Evolutionary conservation across 2,113 vertebrate genomes (phyloP), one percentile per base, ranked within the genome.

Genomic region (Syrrhaptes paradoxus): DNA sequence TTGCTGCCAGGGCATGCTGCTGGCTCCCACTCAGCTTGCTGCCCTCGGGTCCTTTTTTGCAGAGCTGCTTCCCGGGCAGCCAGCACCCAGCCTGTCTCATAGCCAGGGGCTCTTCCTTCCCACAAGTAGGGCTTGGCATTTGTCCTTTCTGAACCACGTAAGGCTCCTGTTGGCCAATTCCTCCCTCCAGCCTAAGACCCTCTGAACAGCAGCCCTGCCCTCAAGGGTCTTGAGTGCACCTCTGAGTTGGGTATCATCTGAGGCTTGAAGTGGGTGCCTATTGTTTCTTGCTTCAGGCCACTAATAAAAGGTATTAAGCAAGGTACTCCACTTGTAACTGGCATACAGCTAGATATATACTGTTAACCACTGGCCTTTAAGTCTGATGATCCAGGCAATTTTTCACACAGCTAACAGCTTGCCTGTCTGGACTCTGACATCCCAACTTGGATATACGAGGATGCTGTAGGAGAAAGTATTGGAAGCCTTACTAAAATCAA

Each of bases 1-100:
- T 29, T 84, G 80, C 46, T 82, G 1, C 0, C 28, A 55, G n/a
- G n/a, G n/a, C 0, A 0, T 0, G 4, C 63, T 77, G 10, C 65
- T 87, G 55, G n/a, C 46, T 82, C 1, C 0, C 28, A 55, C 36
- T 58, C 49, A 57, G 36, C 59, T 49, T 77, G n/a, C 46, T 77
- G 63, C 51, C 65, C 65, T 91, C 34, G 6, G 38, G 80, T 80
- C 5, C 8, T 51, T 72, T 61, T 48, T 13, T 24, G 38, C 32
- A 73, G 54, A 86, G 59, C 63, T 26, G 24, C 55, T 81, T 80
- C 57, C 43, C 4, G 1, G 41, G 65, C 81, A 74, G 36, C 32
- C 38, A 34, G 29, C 59, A 9, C 22, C 13, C 52, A 79, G 48
- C 48, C 49, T 36, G 61, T 58, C 62, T 70, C 19, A 7, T 45